Percentiles rank a stretch among this genome's conserved stretches.
These are phyloP conservation scores for Rutilus rutilus DNA, from an alignment of 2,113 vertebrate genomes.

Conservation along the genomic window DNA sequence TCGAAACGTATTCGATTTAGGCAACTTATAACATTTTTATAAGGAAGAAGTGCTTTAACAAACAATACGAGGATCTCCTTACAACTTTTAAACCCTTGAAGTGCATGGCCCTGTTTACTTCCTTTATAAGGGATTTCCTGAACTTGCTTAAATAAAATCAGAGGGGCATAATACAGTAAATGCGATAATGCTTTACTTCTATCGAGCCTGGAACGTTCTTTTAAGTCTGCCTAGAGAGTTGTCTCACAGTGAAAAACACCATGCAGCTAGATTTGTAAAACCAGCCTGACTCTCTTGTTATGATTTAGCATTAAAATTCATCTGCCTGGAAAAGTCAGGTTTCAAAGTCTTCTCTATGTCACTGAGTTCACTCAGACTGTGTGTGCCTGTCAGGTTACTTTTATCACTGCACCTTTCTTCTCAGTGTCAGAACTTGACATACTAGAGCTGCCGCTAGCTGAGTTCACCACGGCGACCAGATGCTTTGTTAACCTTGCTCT, in stretches of 20 bases:
- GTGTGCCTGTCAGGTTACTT: constrained; percentile 21
- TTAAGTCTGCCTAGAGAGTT: background rate
- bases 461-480: background rate
- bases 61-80: background rate
- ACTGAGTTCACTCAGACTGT: background rate
- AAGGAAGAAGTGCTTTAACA: background rate
- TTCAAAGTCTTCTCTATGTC: constrained; percentile 14
- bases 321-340: constrained; percentile 3
- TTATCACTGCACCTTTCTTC: constrained; percentile 14
- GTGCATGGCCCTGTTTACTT: background rate
- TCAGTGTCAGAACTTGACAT: background rate
- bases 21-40: background rate
- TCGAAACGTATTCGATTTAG: background rate
- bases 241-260: background rate
- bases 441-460: background rate
- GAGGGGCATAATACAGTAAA: background rate
- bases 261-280: background rate
- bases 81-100: background rate
- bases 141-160: constrained; percentile 1
- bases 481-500: constrained; percentile 13
- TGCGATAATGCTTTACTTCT: background rate
- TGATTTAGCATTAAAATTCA: constrained; percentile 42
- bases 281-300: background rate
- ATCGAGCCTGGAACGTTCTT: background rate
- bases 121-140: background rate